Evolutionary conservation across 2,888 invertebrate species (phyloP), one percentile per base, ranked within the genome.

Genomic region (Mesorhabditis spiculigera): DNA sequence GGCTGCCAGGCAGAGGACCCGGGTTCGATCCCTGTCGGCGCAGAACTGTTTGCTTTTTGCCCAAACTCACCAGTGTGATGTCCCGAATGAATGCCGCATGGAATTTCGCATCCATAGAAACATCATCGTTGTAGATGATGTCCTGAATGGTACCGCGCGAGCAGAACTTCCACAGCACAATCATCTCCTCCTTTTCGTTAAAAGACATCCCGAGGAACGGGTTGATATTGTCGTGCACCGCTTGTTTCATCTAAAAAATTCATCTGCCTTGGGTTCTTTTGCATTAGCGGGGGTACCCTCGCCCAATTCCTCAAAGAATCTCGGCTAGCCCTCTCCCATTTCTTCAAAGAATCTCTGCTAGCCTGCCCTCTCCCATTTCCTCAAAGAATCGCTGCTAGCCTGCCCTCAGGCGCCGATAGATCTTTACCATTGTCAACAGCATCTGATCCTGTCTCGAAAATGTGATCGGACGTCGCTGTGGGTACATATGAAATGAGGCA

Each of bases 71-170:
- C 73, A 80, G 68, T 87, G 96, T 93, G 90, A 97, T 92, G 91
- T 97, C 97, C 90, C 94, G 93, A 86, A 96, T 91, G 87, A 97
- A 90, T 76, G 96, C 96, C 79, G 95, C 94, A 87, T 95, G 93
- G 88, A 97, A 96, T 91, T 95, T 93, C 88, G 92, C 91, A 88
- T 97, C 96, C 88, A 97, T 89, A 87, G 93, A 93, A 86, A 96
- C 93, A 89, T 97, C 95, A 88, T 95, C 94, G 88, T 96, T 96
- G 90, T 96, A 95, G 86, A 97, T 92, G 88, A 97, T 95, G 90
- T 97, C 97, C 68, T 82, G 82, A 43, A 83, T 71, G 4, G 84
- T 83, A 72, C 84, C 84, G 8, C 84, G 73, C 8, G 82, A 82
- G 68, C 84, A 84, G 74, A 85, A 84, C 68, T 84, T 84, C 84